Base-by-base conservation (phyloP, 1,140 invertebrate species). In the Meloidogyne hapla region DNA sequence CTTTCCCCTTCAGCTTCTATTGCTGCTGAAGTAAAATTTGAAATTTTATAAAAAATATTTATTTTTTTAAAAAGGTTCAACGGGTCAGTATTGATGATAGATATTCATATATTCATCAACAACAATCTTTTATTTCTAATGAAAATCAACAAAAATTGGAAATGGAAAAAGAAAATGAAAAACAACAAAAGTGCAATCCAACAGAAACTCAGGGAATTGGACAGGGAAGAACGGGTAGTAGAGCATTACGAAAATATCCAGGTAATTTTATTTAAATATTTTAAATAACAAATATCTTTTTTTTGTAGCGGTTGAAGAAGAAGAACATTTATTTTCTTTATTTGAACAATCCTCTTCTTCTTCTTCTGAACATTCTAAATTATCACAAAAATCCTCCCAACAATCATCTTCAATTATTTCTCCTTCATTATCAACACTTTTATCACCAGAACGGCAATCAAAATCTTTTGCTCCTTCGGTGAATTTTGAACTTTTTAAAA, bases 301-400 rank as follows among this genome's bases (percentile, higher is more conserved):
- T 26, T 62, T 9, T 73, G 63, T 38, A 73, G 70, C 70, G 13
- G 56, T 73, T 23, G 74, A 75, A 68, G 74, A 75, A n/a, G 74
- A 75, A 42, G 74, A 75, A 45, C 28, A 75, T 42, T 48, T 48
- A 42, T 25, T 67, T 28, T 33, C 33, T 33, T 63, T 72, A 62
- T 28, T 64, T 38, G 48, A 26, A 21, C 56, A 33, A 33, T 64
- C 23, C 2, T 63, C 56, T n/a, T 23, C 69, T 71, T 62, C 69
- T 25, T 25, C 9, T 21, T 61, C n/a, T 28, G 23, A 38, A 56
- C 56, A n/a, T 18, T 40, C 28, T 18, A 18, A 5, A 25, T 42
- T 1, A 12, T 33, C 33, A 33, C 33, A 33, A 33, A 4, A 33
- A 33, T 33, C 33, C 33, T 26, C 63, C 10, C 25, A 61, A 18